Evolutionary conservation across 2,888 invertebrate species (phyloP).

Genomic region (Zaprionus obscuricornis): DNA sequence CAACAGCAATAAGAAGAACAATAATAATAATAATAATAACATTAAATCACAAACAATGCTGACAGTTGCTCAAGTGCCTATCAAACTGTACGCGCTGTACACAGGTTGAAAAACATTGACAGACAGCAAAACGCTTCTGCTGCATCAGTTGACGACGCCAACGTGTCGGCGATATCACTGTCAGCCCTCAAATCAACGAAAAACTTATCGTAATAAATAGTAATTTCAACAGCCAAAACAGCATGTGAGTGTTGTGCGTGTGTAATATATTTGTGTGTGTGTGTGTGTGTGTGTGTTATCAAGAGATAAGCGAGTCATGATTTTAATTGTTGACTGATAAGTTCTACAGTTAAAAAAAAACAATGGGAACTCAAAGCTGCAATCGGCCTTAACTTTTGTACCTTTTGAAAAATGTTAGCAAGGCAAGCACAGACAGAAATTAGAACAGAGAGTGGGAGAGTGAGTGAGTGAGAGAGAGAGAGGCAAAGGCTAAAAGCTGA

Average conservation of each 20-base stretch:
- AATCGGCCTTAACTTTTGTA: conserved; percentile 57
- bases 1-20: conserved; percentile 25
- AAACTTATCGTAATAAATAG: conserved; percentile 41
- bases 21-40: too few species aligned
- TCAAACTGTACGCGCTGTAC: conserved; percentile 49
- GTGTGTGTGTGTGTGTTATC: conserved; percentile 36
- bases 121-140: not conserved
- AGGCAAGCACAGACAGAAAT: too few species aligned
- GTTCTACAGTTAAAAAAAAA: conserved; percentile 28
- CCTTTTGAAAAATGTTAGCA: conserved; percentile 23
- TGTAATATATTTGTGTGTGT: not conserved
- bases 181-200: conserved; percentile 28
- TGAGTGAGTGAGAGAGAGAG: not conserved
- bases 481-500: conserved; percentile 33
- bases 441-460: not conserved
- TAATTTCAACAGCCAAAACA: conserved; percentile 20
- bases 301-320: conserved; percentile 58
- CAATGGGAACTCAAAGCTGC: conserved; percentile 2
- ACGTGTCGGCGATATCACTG: conserved; percentile 24
- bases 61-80: conserved; percentile 31
- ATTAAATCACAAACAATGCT: too few species aligned
- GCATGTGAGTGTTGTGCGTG: too few species aligned
- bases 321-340: conserved; percentile 68
- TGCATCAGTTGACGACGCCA: conserved; percentile 4
- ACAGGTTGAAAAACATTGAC: conserved; percentile 19